These are phyloP conservation scores for Seira ritae DNA, from an alignment of 2,888 invertebrate genomes.

Conservation along the genomic window DNA sequence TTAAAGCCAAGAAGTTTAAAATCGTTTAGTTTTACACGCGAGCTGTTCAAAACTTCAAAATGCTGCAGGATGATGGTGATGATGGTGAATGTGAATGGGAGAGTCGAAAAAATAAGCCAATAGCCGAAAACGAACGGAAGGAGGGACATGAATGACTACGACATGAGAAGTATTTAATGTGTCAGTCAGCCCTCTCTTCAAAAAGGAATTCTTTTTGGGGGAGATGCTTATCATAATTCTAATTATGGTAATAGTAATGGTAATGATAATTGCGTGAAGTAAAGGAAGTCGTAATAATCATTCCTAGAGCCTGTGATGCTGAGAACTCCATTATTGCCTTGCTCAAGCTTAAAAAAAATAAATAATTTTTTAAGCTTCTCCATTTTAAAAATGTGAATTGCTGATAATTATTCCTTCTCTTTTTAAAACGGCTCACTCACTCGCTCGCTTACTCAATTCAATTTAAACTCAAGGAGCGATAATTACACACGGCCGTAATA, in stretches of 20 bases:
- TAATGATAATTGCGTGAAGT: slow-evolving; percentile 55
- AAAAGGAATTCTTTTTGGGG: slow-evolving; percentile 18
- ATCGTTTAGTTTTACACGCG: slow-evolving; percentile 21
- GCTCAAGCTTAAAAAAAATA: neutral
- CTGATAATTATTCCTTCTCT: slow-evolving; percentile 16
- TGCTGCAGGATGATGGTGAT: no score
- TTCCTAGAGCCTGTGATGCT: neutral
- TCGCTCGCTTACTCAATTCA: slow-evolving; percentile 7
- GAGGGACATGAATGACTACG: neutral
- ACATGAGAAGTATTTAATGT: slow-evolving; percentile 8
- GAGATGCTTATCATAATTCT: slow-evolving; percentile 54
- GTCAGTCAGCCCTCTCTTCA: neutral
- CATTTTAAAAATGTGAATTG: neutral
- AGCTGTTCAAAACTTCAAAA: slow-evolving; percentile 5
- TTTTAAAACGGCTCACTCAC: neutral
- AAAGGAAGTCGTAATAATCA: slow-evolving; percentile 54
- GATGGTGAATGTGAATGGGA: no score
- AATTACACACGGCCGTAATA: neutral
- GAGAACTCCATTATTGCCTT: neutral
- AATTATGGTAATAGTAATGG: slow-evolving; percentile 58
- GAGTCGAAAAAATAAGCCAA: no score
- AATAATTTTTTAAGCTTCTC: neutral
- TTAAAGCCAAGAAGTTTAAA: slow-evolving; percentile 8
- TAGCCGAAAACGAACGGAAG: no score
- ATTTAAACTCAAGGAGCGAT: slow-evolving; percentile 5